Evolutionary conservation across 2,113 vertebrate species (phyloP).

Genomic region (Saccopteryx bilineata): DNA sequence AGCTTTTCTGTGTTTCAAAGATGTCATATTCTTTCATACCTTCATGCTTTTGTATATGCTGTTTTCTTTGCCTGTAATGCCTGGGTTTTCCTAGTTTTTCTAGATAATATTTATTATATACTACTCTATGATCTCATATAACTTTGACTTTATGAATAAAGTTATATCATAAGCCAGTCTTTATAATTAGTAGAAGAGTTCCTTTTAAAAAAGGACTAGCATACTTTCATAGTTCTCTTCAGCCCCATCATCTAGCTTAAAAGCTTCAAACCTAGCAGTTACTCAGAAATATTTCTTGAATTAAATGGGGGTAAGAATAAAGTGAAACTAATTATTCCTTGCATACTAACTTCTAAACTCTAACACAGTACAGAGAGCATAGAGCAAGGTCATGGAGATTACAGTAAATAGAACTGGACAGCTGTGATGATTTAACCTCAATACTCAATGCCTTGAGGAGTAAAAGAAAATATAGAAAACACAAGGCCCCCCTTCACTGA

Average conservation of each 20-base stretch:
- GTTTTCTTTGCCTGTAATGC: background rate
- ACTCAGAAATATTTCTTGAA: slow-evolving; percentile 41
- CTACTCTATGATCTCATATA: background rate
- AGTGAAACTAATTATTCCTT: background rate
- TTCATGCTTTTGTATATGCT: background rate
- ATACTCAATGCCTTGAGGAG: background rate
- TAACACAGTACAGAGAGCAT: background rate
- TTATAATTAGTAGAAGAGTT: background rate
- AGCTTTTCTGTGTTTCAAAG: slow-evolving; percentile 21
- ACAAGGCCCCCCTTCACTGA: background rate
- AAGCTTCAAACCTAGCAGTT: background rate
- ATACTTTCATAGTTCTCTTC: background rate
- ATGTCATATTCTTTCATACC: background rate
- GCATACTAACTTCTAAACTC: background rate
- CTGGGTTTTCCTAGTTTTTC: background rate
- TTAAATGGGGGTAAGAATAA: background rate
- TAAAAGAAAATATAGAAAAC: background rate
- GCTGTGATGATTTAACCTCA: background rate
- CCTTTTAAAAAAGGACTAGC: background rate
- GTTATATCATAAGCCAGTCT: background rate
- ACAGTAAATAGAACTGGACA: background rate
- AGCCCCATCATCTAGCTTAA: background rate
- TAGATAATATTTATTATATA: background rate
- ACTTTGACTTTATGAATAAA: background rate
- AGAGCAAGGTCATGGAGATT: background rate